Base-by-base conservation (phyloP, 2,888 invertebrate species). In the Drosophila histrio region DNA sequence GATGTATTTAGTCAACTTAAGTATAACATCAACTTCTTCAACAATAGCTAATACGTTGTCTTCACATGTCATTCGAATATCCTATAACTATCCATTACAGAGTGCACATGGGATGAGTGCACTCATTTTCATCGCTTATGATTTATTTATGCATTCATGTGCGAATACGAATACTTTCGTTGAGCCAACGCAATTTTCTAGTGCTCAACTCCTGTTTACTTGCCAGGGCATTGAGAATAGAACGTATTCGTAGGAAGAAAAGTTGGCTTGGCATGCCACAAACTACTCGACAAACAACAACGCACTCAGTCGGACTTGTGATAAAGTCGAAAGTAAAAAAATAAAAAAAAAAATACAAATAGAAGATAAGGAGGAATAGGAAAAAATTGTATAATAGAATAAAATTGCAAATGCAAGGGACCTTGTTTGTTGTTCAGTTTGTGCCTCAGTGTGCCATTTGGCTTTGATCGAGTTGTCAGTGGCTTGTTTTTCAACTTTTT, bases 91-190 rank as follows among this genome's bases (percentile, higher is more conserved):
- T 44, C 24, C 38, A 24, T 22, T 22, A 32, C n/a, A 13, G 13
- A 15, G 17, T 11, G 22, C 15, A 43, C 6, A 7, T 13, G 26
- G 17, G 7, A 28, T 26, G 19, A 61, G 53, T 62, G 56, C 77
- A 68, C 64, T 77, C 69, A 74, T 77, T 79, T 72, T 68, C 60
- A 67, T 46, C 64, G 75, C 58, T 83, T 83, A 83, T 86, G 86
- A 83, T 86, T 83, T 86, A 83, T 83, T 83, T 78, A 86, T 76
- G 83, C 70, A 53, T 65, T 36, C 81, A 61, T 62, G 60, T 64
- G 57, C 24, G 52, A 54, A 53, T 60, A 43, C 59, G 64, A n/a
- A 28, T 26, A n/a, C 39, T 38, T 50, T 50, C 24, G 39, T 39
- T 38, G 28, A 39, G 13, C 17, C 36, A 72, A 39, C 49, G 74